Base-by-base conservation (phyloP, 2,888 invertebrate genomes). In the Coenonympha arcania region DNA sequence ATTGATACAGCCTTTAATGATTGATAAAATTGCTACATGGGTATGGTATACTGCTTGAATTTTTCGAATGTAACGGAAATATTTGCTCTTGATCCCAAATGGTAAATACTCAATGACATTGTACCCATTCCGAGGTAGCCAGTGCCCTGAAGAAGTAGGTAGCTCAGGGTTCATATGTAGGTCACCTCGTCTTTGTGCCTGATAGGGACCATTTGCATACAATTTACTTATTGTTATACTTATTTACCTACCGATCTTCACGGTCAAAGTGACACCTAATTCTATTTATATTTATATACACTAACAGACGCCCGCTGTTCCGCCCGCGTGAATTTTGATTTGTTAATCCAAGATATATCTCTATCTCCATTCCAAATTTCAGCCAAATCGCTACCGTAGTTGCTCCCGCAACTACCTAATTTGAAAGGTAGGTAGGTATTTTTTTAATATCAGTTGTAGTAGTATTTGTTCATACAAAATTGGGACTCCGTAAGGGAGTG, bases 201-300 rank as follows among this genome's bases (percentile, higher is more conserved):
- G 39, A 45, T 48, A 40, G 30, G 16, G 28, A 18, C 24, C 19
- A 54, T 56, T 54, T 50, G 33, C 49, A 52, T 54, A 56, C 52
- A 50, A 54, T 52, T 55, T 52, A 44, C 48, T 52, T n/a, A n/a
- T 57, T 36, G 52, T 49, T 36, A 30, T 34, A 48, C 8, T 5
- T 6, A 39, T 31, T 20, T 6, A 19, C 22, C 28, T 26, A 26
- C 18, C 13, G 4, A 11, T 41, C 19, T 41, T 41, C 40, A 52
- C 36, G 48, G 52, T 26, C 45, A 37, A n/a, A 34, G 45, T 36
- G 40, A 45, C 36, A 52, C 41, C 34, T 48, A 41, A 18, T 30
- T 16, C 30, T 9, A 40, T 48, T 37, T 42, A 31, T n/a, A n/a
- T n/a, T n/a, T n/a, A n/a, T n/a, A n/a, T 15, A 41, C 5, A 30